phyloP scores from a whole-genome alignment of 2,113 vertebrate species.

The human region GRCh38 chr4:29805501-29806000 shows the following conservation, averaged over 20 bases:
- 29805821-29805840: not conserved
- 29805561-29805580: not conserved
- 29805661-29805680: not conserved
- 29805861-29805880: not conserved
- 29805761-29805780: not conserved
- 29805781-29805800: not conserved
- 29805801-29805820: not conserved
- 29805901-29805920: not conserved
- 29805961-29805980: not conserved
- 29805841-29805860: not conserved
- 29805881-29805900: not conserved
- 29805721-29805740: not conserved
- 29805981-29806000: not conserved
- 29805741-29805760: not conserved
- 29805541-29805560: not conserved
- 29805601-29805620: not conserved
- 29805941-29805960: not conserved
- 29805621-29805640: not conserved
- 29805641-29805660: not conserved
- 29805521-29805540: not conserved
- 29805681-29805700: not conserved
- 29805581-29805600: not conserved
- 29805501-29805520: not conserved
- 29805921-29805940: not conserved
- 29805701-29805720: not conserved